phyloP scores from a whole-genome alignment of 2,888 invertebrate genomes.

The Drosophila gaucha region DNA sequence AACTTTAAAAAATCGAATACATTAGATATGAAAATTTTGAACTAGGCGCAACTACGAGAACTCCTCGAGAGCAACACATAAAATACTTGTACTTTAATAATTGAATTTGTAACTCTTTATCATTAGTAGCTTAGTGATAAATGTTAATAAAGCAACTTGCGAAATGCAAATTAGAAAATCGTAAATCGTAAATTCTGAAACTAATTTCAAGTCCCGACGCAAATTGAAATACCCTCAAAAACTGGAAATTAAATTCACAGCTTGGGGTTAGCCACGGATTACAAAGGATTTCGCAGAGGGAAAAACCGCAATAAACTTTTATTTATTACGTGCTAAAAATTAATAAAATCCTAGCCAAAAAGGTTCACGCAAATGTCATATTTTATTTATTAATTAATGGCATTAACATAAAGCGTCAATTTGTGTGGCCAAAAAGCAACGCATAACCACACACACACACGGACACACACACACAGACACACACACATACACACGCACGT shows the following conservation, averaged over 20 bases:
- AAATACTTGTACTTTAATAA: conserved; percentile 57
- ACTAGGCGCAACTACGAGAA: conserved; percentile 16
- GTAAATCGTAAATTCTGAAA: conserved; percentile 9
- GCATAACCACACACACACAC: background rate
- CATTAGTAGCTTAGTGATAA: conserved; percentile 78
- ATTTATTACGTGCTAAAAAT: conserved; percentile 79
- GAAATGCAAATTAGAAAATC: conserved; percentile 17
- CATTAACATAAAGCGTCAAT: conserved; percentile 77
- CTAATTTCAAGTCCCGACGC: conserved; percentile 23
- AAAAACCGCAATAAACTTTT: conserved; percentile 48
- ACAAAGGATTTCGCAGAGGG: background rate
- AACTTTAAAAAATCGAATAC: conserved; percentile 2
- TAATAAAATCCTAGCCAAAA: conserved; percentile 47
- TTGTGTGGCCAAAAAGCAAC: conserved; percentile 54
- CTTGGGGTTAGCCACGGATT: conserved; percentile 29
- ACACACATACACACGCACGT: background rate
- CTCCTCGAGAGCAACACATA: conserved; percentile 27
- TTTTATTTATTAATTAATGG: conserved; percentile 78
- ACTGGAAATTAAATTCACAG: conserved; percentile 24
- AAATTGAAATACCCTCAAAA: conserved; percentile 14
- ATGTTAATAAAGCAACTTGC: conserved; percentile 72
- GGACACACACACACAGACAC: conserved; percentile 1
- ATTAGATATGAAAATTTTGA: conserved; percentile 68
- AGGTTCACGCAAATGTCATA: conserved; percentile 58
- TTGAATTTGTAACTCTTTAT: conserved; percentile 77